phyloP scores from a whole-genome alignment of 2,888 invertebrate species.

The Synergus laeviventris region DNA sequence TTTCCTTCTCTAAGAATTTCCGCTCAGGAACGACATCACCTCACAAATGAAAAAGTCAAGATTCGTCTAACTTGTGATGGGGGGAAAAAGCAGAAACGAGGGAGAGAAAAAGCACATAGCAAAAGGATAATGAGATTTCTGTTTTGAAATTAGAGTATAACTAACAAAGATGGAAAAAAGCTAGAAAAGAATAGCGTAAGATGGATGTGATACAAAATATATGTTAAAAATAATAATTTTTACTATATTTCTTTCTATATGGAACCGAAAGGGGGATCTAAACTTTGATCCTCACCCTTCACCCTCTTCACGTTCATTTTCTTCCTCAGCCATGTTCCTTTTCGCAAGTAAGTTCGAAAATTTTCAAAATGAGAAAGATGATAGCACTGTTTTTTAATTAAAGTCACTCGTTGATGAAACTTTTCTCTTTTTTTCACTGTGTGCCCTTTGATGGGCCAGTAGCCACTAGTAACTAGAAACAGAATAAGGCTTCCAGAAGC shows the following conservation, averaged over 20 bases:
- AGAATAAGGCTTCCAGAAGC: slow-evolving; percentile 68
- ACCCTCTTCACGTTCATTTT: slow-evolving; percentile 48
- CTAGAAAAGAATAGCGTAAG: slow-evolving; percentile 2
- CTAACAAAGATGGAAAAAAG: not conserved
- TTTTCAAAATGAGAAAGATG: not conserved
- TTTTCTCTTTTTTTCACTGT: slow-evolving; percentile 7
- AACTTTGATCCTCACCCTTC: slow-evolving; percentile 61
- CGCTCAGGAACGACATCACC: not conserved
- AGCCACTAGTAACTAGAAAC: slow-evolving; percentile 4
- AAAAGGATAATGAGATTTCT: not conserved
- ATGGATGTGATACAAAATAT: not conserved
- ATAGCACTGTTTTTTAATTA: not conserved
- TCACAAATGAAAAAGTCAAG: slow-evolving; percentile 22
- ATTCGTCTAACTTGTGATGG: not conserved
- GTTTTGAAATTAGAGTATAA: not conserved
- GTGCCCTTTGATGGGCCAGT: not conserved
- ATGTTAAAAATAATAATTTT: not conserved
- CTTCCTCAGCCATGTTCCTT: slow-evolving; percentile 59
- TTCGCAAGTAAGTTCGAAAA: not conserved
- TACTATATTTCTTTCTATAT: not conserved
- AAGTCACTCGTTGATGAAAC: not conserved
- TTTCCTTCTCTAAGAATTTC: slow-evolving; percentile 15
- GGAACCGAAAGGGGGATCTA: too few relatives aligned
- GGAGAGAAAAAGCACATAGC: not conserved
- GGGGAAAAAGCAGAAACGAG: not conserved